phyloP scores from a whole-genome alignment of 2,113 vertebrate species.

The Erpornis zantholeuca region DNA sequence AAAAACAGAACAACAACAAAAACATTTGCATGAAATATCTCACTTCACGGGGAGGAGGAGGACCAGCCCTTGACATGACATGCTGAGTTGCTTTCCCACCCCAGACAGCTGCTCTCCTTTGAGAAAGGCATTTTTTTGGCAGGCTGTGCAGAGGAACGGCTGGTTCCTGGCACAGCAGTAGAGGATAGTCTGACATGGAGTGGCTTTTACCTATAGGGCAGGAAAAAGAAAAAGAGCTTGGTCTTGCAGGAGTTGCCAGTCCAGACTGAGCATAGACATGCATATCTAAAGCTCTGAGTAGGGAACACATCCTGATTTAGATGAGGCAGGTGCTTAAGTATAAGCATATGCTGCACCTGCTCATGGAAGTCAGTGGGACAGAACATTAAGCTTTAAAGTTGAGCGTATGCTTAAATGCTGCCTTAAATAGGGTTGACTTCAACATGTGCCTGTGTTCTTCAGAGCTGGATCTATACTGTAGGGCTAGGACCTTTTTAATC shows the following conservation, averaged over 20 bases:
- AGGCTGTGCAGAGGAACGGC: not conserved
- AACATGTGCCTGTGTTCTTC: slow-evolving; percentile 25
- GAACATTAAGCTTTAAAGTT: slow-evolving; percentile 20
- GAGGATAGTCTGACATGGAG: not conserved
- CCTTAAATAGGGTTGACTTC: slow-evolving; percentile 47
- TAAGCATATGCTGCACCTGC: not conserved
- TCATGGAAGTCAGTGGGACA: not conserved
- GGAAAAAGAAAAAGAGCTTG: not conserved
- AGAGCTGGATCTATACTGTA: not conserved
- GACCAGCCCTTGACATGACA: accelerated
- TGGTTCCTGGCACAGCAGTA: not conserved
- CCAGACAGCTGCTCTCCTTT: not conserved
- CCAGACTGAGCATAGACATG: not conserved
- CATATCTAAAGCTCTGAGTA: not conserved
- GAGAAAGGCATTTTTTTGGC: not conserved
- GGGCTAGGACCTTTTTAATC: slow-evolving; percentile 15
- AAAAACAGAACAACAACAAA: too few species aligned
- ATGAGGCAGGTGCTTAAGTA: slow-evolving; percentile 5
- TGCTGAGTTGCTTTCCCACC: not conserved
- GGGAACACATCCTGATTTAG: not conserved
- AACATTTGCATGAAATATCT: not conserved
- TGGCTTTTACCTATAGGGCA: not conserved
- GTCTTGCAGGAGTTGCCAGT: not conserved
- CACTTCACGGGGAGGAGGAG: not conserved
- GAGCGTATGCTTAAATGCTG: slow-evolving; percentile 25